Evolutionary conservation across 2,888 invertebrate genomes (phyloP), one percentile per base, ranked within the genome.

Genomic region (Malthinus flaveolus): DNA sequence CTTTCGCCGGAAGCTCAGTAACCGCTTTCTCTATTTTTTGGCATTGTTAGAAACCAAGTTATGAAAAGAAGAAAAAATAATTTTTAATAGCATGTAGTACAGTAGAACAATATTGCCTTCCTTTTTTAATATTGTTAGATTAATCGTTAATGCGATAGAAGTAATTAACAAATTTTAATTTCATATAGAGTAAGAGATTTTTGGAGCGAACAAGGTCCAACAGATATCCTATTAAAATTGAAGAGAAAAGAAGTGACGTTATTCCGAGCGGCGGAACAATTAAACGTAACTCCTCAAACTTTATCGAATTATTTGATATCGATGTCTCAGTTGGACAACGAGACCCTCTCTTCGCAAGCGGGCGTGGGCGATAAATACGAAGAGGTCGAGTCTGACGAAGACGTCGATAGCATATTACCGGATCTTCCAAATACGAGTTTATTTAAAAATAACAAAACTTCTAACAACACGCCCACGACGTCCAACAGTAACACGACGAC

Each of bases 161-260:
- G 39, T 42, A 49, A 46, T 50, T 46, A 50, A 46, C 36, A 50
- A 56, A 50, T 46, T 61, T 36, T 49, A 36, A 46, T 57, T 61
- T 53, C 49, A 78, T 74, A 31, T 74, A 85, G 84, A 78, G 84
- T 84, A 59, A 78, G 89, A 54, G 90, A 90, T 73, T 88, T 89
- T 79, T 91, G 90, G 90, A 87, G 87, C 57, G 88, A 89, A 67
- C 89, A 89, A 66, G 89, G 88, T 0, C 88, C 90, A 0, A 86
- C 89, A 1, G 90, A 90, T 65, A 86, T 90, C 46, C 75, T 90
- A 59, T 84, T 87, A 56, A 85, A 88, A 66, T 79, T 90, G 36
- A 88, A 88, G 71, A 79, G 87, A 11, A 88, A 90, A 64, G 88
- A 91, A 74, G 84, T 91, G 56, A 84, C 88, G 0, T 74, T 90